Evolutionary conservation across 1,140 invertebrate species (phyloP).

Genomic region (Cotesia vestalis): DNA sequence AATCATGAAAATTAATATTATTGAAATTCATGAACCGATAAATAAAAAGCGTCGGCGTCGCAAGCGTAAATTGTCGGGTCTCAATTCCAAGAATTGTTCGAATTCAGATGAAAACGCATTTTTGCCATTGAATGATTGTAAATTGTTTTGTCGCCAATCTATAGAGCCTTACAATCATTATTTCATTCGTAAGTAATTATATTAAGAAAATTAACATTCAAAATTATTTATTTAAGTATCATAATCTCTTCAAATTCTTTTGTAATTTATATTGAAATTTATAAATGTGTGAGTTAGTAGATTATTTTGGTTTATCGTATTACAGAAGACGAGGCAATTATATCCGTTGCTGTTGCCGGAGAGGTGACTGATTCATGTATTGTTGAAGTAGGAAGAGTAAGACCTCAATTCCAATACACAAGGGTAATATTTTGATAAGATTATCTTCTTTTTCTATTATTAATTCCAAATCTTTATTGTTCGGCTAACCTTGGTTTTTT

Average conservation of each 20-base stretch:
- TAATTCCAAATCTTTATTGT: conserved; percentile 7
- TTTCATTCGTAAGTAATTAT: background rate
- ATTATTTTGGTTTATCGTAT: conserved; percentile 36
- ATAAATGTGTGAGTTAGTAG: background rate
- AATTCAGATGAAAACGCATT: background rate
- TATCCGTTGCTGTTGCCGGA: conserved; percentile 62
- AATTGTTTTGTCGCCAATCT: no score
- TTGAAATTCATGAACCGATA: background rate
- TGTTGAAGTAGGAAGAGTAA: conserved; percentile 61
- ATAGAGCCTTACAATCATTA: no score
- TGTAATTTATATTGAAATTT: background rate
- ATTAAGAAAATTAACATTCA: background rate
- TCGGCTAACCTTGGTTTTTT: background rate
- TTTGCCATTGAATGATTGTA: no score
- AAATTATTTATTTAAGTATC: conserved; percentile 1
- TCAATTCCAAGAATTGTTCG: background rate
- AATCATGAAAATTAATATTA: background rate
- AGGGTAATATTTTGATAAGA: conserved; percentile 49
- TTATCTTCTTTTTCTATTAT: conserved; percentile 9
- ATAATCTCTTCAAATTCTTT: conserved; percentile 1
- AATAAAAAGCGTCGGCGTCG: no score
- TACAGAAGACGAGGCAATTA: conserved; percentile 63
- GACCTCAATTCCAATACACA: conserved; percentile 62
- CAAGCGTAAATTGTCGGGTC: background rate
- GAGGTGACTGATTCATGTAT: conserved; percentile 64